A percentile compares a stretch with the other conserved stretches of the same genome.
Evolutionary conservation across 1,140 invertebrate genomes (phyloP).

Genomic region (Drosophila pandora): DNA sequence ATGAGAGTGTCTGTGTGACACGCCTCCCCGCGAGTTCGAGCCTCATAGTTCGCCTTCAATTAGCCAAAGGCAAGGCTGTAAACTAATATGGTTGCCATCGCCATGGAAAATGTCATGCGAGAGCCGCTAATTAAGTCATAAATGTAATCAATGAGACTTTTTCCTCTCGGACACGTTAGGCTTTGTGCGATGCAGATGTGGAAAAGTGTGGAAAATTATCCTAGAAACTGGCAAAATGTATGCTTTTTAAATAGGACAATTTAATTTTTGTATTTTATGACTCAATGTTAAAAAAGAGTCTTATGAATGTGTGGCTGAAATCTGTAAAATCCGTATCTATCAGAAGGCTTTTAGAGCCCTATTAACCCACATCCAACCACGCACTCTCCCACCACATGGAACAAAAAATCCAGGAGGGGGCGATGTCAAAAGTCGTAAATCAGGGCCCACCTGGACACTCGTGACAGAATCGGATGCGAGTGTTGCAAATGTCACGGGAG

Average conservation of each 20-base stretch:
- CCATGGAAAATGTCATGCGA: conserved; percentile 14
- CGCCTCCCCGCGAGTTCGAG: conserved; percentile 1
- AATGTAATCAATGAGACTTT: conserved; percentile 60
- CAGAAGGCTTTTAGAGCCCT: no score
- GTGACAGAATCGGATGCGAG: conserved; percentile 35
- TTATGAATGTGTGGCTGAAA: no score
- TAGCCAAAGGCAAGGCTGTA: conserved; percentile 43
- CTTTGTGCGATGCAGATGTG: no score
- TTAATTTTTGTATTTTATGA: no score
- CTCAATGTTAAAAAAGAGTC: no score
- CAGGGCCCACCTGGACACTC: conserved; percentile 27
- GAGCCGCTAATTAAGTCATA: conserved; percentile 70
- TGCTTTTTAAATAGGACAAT: no score
- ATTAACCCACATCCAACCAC: conserved; percentile 1
- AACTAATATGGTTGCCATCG: conserved; percentile 57
- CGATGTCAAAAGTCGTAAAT: conserved; percentile 20
- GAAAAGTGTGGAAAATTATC: no score
- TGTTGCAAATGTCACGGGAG: conserved; percentile 32
- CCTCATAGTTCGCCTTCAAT: conserved; percentile 52
- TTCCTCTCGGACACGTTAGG: neutral
- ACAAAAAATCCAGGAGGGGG: conserved; percentile 10
- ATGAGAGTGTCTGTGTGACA: no score
- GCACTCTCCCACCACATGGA: conserved; percentile 5
- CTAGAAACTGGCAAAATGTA: no score
- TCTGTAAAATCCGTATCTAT: no score